phyloP scores from a whole-genome alignment of 2,888 invertebrate species.

The Heliconius sara region DNA sequence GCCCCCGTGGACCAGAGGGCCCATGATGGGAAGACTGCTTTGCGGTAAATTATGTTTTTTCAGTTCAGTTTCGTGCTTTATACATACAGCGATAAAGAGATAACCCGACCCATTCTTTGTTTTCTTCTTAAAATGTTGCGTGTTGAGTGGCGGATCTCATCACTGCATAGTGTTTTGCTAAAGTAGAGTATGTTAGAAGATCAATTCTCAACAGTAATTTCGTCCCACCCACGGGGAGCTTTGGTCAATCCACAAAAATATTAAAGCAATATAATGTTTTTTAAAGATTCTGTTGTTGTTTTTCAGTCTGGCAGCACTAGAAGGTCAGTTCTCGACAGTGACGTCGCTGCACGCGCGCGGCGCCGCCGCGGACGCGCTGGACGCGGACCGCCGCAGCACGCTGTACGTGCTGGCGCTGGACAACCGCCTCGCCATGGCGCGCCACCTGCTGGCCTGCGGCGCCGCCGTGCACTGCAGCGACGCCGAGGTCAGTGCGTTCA shows the following conservation, averaged over 20 bases:
- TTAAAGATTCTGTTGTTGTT: not conserved
- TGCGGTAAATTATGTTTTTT: slow-evolving; percentile 79
- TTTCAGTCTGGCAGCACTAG: slow-evolving; percentile 89
- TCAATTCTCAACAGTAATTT: too few relatives aligned
- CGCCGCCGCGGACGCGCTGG: slow-evolving; percentile 93
- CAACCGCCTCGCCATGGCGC: slow-evolving; percentile 92
- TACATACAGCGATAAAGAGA: not conserved
- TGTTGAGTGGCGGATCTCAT: not conserved
- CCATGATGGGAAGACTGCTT: slow-evolving; percentile 95
- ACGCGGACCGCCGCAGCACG: slow-evolving; percentile 96
- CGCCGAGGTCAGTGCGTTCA: slow-evolving; percentile 85
- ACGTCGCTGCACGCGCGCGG: slow-evolving; percentile 87
- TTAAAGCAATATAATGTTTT: too few relatives aligned
- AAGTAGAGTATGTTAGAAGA: too few relatives aligned
- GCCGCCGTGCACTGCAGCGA: slow-evolving; percentile 95
- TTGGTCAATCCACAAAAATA: too few relatives aligned
- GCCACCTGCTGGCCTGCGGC: slow-evolving; percentile 89
- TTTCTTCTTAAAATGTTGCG: not conserved
- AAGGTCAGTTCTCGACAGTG: slow-evolving; percentile 92
- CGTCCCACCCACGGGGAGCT: too few relatives aligned
- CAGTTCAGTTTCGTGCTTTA: not conserved
- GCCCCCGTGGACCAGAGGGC: slow-evolving; percentile 93
- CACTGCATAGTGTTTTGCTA: too few relatives aligned
- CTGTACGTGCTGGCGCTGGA: slow-evolving; percentile 95
- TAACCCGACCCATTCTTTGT: not conserved